Percentiles rank a stretch among this genome's conserved stretches.
phyloP scores from a whole-genome alignment of 37 sponge, comb jelly and placozoan species.

The Amphimedon queenslandica region DNA sequence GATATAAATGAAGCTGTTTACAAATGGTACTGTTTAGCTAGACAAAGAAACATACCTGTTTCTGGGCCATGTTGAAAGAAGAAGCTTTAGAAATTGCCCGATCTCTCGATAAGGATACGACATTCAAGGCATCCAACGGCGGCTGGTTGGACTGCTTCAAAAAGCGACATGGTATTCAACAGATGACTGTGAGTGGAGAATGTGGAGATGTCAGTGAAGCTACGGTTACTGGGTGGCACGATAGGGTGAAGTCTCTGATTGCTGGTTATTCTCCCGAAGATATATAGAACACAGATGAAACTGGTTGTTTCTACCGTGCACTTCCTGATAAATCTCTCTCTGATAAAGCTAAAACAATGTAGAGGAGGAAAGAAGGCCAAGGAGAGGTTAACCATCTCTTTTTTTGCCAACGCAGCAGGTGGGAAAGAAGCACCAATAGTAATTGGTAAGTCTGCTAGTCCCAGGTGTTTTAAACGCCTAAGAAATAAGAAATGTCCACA shows the following conservation, averaged over 20 bases:
- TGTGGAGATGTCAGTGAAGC: conserved; percentile 17
- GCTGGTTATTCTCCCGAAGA: conserved; percentile 21
- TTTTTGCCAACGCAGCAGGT: conserved; percentile 39
- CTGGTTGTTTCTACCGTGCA: conserved; percentile 36
- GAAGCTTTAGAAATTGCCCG: conserved; percentile 11
- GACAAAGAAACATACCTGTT: conserved; percentile 9
- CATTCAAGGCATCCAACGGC: conserved; percentile 50
- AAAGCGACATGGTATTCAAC: conserved; percentile 30
- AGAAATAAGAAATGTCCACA: conserved; percentile 22
- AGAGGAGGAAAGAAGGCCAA: conserved; percentile 38
- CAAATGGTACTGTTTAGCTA: neutral
- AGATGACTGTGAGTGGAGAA: conserved; percentile 31
- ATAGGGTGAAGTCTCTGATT: conserved; percentile 6
- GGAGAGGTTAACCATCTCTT: conserved; percentile 11
- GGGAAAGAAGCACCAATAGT: conserved; percentile 43
- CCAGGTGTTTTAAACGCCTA: conserved; percentile 23
- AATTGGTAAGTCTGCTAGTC: conserved; percentile 32
- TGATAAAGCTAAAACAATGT: neutral
- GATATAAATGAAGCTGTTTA: conserved; percentile 10
- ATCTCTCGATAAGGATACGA: neutral
- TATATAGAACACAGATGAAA: conserved; percentile 42
- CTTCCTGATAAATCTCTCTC: conserved; percentile 32
- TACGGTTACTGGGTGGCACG: conserved; percentile 28
- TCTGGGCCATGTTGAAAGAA: conserved; percentile 17
- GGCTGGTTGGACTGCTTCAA: conserved; percentile 56